Percentiles rank a stretch among this genome's conserved stretches.
Evolutionary conservation across 2,888 invertebrate genomes (phyloP).

Genomic region (Oegoconia quadripuncta): DNA sequence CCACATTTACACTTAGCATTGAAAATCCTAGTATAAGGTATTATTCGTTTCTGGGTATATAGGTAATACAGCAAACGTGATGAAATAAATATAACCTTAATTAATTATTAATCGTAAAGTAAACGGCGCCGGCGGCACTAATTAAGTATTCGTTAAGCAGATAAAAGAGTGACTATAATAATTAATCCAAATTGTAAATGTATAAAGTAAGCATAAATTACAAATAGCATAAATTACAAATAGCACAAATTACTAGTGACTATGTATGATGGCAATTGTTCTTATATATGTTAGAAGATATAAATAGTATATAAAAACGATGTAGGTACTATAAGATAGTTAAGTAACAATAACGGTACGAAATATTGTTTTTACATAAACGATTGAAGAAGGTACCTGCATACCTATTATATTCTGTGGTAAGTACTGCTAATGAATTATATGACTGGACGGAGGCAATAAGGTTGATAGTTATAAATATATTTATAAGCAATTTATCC

Average conservation of each 20-base stretch:
- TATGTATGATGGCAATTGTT: conserved; percentile 60
- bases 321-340: background rate
- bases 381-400: conserved; percentile 8
- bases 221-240: conserved; percentile 45
- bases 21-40: too few species aligned
- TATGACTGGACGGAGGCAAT: conserved; percentile 59
- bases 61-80: too few species aligned
- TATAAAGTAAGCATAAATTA: conserved; percentile 39
- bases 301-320: too few species aligned
- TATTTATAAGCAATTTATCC: conserved; percentile 16
- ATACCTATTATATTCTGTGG: too few species aligned
- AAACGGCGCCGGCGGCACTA: background rate
- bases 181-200: conserved; percentile 9
- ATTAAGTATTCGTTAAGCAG: too few species aligned
- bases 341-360: background rate
- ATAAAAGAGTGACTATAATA: background rate
- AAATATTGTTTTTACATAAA: background rate
- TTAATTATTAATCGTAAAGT: background rate
- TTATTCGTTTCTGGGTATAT: too few species aligned
- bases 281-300: conserved; percentile 19
- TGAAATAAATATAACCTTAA: too few species aligned
- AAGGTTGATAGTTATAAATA: conserved; percentile 41
- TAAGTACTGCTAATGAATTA: conserved; percentile 14
- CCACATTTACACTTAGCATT: too few species aligned
- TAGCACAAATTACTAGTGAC: conserved; percentile 63